Base-by-base conservation (phyloP, 2,797 vertebrate species). In the Pseudocheirus occidentalis region DNA sequence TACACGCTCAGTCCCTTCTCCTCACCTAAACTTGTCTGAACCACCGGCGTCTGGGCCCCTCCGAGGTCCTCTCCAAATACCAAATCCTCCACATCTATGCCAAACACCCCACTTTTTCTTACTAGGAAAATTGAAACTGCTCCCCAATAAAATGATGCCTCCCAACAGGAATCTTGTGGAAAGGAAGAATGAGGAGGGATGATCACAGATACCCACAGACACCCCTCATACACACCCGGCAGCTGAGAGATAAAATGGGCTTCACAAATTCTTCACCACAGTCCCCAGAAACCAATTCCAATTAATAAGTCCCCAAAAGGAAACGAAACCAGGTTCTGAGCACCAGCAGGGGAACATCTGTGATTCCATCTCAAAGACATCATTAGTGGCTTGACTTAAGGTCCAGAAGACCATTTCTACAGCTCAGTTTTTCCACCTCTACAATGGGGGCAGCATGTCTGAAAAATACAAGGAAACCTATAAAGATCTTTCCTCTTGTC, bases 171-270 rank as follows among this genome's bases (percentile, higher is more conserved):
- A 3, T 14, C 16, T 55, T 34, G 46, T 46, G 50, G 21, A 50
- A 16, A 18, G 56, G 91, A 10, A 24, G 53, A 0, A 34, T 56
- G 95, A 94, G 87, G 81, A 97, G 55, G 56, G 11, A 93, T 40
- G 57, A 28, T 31, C 92, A 16, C 58, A 56, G 50, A 62, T 6
- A 53, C 53, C 96, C 98, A 97, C 91, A 96, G 96, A 97, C 91
- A 97, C 90, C 94, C 24, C 56, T 57, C 56, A 93, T 95, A 91
- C 50, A 97, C 95, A 95, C 92, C 94, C 90, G 96, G 81, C 21
- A 94, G 94, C 3, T 94, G 93, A 89, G 55, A 55, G 93, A 81
- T 2, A 81, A 55, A 66, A 46, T 54, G 40, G 92, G 24, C 28
- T 94, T 55, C 55, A 24, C 1, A 91, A 90, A 46, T 90, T 95